phyloP scores from a whole-genome alignment of 2,113 vertebrate genomes.

The Spheniscus mendiculus region DNA sequence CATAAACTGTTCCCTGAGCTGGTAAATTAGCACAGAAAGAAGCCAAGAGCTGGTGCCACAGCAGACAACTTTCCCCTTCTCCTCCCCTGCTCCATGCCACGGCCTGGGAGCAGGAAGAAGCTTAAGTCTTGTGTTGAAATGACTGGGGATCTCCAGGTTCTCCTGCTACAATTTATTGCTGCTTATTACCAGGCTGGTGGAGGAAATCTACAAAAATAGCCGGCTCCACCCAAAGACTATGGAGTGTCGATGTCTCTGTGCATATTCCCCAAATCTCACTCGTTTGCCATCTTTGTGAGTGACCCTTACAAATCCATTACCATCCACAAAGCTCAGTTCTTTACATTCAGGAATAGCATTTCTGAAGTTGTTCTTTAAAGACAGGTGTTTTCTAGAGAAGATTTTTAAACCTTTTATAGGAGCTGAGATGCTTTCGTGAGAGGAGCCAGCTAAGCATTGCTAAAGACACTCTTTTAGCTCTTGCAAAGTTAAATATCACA shows the following conservation, averaged over 20 bases:
- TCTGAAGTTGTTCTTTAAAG: neutral
- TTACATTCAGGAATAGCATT: neutral
- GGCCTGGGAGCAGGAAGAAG: neutral
- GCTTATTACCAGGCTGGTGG: neutral
- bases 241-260: neutral
- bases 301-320: neutral
- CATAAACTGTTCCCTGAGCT: neutral
- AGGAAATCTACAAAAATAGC: neutral
- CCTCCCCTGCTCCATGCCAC: accelerated
- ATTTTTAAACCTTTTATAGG: neutral
- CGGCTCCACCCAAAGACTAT: neutral
- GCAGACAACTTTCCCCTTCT: neutral
- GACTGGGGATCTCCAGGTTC: neutral
- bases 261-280: neutral
- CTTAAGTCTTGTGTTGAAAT: neutral
- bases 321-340: neutral
- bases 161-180: neutral
- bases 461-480: neutral
- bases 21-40: neutral
- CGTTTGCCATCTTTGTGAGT: neutral
- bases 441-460: neutral
- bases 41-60: neutral
- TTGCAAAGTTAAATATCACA: neutral
- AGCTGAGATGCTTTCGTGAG: neutral
- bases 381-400: neutral